Conservation (phyloP, 2,888 invertebrate species). For the Azorinus chamasolen region DNA sequence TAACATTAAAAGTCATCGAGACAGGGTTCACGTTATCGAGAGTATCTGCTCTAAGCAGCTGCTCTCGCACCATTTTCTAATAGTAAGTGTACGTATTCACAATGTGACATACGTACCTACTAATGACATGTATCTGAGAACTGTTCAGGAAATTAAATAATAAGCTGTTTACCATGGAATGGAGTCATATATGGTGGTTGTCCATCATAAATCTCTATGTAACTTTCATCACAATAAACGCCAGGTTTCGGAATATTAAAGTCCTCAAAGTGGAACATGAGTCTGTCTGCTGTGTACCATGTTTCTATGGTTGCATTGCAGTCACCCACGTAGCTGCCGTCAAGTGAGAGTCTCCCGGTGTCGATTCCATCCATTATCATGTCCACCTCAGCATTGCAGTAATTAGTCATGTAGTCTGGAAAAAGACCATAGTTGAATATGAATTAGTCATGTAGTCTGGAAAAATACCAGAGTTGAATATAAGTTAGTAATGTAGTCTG, state of each 20-base stretch:
- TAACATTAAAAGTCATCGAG: too few species aligned
- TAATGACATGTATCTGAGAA: too few species aligned
- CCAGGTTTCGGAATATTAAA: conserved; percentile 20
- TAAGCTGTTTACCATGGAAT: conserved; percentile 21
- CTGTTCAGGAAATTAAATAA: too few species aligned
- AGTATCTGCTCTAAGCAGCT: too few species aligned
- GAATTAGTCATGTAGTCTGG: background rate
- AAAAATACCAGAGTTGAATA: background rate
- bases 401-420: conserved; percentile 40
- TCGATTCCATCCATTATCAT: conserved; percentile 25
- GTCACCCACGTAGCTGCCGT: conserved; percentile 27
- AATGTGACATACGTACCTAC: too few species aligned
- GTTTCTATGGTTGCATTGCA: conserved; percentile 47
- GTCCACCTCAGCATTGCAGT: conserved; percentile 26
- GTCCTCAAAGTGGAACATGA: conserved; percentile 36
- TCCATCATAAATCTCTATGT: conserved; percentile 35
- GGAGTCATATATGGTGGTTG: background rate
- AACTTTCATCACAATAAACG: conserved; percentile 10
- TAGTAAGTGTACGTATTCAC: too few species aligned
- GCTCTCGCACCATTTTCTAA: too few species aligned
- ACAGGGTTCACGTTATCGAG: too few species aligned
- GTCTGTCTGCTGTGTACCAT: conserved; percentile 17
- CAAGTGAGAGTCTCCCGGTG: conserved; percentile 19
- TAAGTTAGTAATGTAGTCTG: too few species aligned
- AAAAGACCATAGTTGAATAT: too few species aligned